Conservation (phyloP, 2,113 vertebrate species). For the Melospiza georgiana region DNA sequence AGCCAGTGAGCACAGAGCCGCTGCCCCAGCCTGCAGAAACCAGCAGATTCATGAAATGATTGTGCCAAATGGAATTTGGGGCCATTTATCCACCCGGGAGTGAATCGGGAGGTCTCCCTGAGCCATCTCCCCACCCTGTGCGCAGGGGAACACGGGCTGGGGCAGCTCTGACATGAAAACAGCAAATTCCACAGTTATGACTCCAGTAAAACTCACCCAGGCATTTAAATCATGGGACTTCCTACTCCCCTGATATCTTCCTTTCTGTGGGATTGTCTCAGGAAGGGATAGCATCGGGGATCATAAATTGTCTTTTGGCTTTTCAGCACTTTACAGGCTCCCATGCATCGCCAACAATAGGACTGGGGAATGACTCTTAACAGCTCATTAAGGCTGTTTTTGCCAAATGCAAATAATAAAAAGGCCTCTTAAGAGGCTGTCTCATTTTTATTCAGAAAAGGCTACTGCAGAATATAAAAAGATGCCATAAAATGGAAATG, state of each 20-base stretch:
- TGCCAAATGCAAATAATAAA: slow-evolving; percentile 80
- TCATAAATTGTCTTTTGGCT: slow-evolving; percentile 75
- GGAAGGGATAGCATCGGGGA: slow-evolving; percentile 71
- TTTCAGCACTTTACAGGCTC: slow-evolving; percentile 76
- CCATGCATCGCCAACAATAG: slow-evolving; percentile 72
- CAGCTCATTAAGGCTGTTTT: slow-evolving; percentile 81
- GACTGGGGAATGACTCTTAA: slow-evolving; percentile 68
- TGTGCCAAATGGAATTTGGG: not conserved
- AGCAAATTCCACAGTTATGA: slow-evolving; percentile 37
- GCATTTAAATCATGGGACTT: slow-evolving; percentile 60
- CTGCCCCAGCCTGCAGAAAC: not conserved
- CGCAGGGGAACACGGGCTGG: not conserved
- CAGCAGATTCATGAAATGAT: not conserved
- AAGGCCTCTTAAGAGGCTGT: slow-evolving; percentile 67
- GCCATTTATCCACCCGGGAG: not conserved
- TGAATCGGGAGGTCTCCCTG: not conserved
- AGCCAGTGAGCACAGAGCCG: not conserved
- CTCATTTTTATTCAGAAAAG: slow-evolving; percentile 78
- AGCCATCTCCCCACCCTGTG: not conserved
- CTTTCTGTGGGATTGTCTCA: slow-evolving; percentile 58
- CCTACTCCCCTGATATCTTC: slow-evolving; percentile 50
- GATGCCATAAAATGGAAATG: slow-evolving; percentile 76
- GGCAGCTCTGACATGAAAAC: not conserved
- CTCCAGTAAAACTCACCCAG: slow-evolving; percentile 8
- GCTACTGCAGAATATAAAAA: slow-evolving; percentile 73